phyloP scores from a whole-genome alignment of 2,797 vertebrate species.

The Crocodylus rhombifer region DNA sequence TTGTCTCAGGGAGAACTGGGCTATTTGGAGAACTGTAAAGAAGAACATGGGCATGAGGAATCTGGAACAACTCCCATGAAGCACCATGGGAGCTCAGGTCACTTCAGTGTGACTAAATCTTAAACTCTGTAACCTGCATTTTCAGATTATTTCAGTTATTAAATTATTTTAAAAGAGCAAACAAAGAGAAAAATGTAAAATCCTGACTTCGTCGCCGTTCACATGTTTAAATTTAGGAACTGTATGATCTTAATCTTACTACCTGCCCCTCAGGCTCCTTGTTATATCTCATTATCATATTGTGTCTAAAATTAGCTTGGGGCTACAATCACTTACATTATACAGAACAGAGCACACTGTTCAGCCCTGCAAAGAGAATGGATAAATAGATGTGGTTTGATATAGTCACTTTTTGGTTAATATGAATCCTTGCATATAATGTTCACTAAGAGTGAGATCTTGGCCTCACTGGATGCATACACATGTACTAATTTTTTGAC shows the following conservation, averaged over 20 bases:
- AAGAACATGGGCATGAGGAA: not conserved
- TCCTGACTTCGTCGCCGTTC: not conserved
- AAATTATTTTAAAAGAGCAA: not conserved
- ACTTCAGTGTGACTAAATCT: not conserved
- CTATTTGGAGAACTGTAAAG: too few species aligned
- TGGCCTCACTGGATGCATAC: not conserved
- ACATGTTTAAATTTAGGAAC: not conserved
- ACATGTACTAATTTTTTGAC: too few species aligned
- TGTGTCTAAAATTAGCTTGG: not conserved
- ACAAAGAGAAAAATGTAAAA: not conserved
- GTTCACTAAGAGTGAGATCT: not conserved
- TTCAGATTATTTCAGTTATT: fast-evolving
- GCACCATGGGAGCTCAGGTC: not conserved
- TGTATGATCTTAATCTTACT: too few species aligned
- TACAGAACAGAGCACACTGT: not conserved
- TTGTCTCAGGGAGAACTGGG: not conserved
- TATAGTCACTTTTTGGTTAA: not conserved
- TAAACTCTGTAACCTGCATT: not conserved
- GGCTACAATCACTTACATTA: not conserved
- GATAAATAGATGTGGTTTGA: not conserved
- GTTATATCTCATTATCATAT: not conserved
- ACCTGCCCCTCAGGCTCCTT: not conserved
- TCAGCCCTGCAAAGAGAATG: not conserved
- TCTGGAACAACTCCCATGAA: too few species aligned
- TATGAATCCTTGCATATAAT: not conserved